phyloP scores from a whole-genome alignment of 2,113 vertebrate species.

The Oreochromis spilurus region DNA sequence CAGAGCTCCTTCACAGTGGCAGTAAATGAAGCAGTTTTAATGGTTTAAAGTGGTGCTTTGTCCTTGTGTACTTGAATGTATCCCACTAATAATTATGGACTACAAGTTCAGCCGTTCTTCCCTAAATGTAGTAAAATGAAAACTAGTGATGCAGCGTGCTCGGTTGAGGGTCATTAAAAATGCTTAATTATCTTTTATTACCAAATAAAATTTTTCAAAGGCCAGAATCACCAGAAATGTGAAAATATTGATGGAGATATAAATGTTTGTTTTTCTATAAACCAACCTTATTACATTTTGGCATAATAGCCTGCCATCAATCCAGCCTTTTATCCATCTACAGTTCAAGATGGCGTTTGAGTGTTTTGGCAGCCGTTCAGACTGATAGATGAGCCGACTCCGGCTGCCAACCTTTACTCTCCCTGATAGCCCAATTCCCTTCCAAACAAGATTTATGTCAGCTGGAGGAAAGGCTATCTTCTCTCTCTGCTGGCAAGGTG shows the following conservation, averaged over 20 bases:
- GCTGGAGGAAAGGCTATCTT: not conserved
- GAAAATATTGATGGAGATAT: not conserved
- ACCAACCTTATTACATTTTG: not conserved
- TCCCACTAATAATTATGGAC: not conserved
- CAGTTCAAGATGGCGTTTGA: slow-evolving; percentile 6
- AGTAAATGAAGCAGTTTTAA: not conserved
- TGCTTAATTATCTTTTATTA: not conserved
- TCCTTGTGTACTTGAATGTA: not conserved
- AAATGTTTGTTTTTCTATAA: not conserved
- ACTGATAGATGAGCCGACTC: slow-evolving; percentile 4
- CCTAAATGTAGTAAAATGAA: not conserved
- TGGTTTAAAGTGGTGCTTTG: not conserved
- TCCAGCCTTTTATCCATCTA: not conserved
- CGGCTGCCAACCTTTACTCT: not conserved
- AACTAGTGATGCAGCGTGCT: not conserved
- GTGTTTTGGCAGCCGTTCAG: slow-evolving; percentile 29
- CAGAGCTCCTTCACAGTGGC: not conserved
- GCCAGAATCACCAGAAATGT: not conserved
- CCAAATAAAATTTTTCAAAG: not conserved
- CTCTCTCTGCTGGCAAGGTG: not conserved
- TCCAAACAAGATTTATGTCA: not conserved
- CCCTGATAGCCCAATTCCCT: not conserved
- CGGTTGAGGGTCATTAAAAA: not conserved
- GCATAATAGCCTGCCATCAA: not conserved
- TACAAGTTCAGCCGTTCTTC: not conserved